A percentile compares a stretch with the other conserved stretches of the same genome.
phyloP scores from a whole-genome alignment of 1,140 invertebrate genomes.

The Agraylea sexmaculata region DNA sequence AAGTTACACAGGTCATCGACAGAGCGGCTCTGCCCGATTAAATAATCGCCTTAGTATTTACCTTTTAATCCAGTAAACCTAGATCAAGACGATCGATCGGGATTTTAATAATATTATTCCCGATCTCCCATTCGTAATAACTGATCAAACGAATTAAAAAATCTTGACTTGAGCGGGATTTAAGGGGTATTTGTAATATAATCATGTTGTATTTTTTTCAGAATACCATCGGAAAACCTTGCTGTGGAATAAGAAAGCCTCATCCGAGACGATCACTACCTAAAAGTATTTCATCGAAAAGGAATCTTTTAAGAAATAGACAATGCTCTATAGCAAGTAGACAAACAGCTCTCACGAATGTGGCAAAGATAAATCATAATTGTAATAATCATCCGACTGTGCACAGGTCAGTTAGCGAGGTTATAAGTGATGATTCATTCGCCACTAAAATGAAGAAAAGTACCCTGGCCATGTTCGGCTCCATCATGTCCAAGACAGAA shows the following conservation, averaged over 20 bases:
- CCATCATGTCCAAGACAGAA: constrained; percentile 11
- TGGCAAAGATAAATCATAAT: constrained; percentile 2
- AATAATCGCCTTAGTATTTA: no score
- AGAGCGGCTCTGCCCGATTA: no score
- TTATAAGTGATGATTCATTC: constrained; percentile 8
- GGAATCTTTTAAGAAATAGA: not conserved
- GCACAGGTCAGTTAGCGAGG: constrained; percentile 7
- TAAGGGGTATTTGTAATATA: constrained; percentile 2
- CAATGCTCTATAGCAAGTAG: not conserved
- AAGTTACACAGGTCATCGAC: no score
- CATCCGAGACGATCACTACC: not conserved
- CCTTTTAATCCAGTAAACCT: no score
- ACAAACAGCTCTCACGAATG: constrained; percentile 5
- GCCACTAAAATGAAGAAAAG: constrained; percentile 9
- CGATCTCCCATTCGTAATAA: not conserved
- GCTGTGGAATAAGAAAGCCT: constrained; percentile 8
- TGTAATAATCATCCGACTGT: constrained; percentile 11
- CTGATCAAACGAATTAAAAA: constrained; percentile 1
- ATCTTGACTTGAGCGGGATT: constrained; percentile 4
- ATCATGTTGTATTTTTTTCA: constrained; percentile 14
- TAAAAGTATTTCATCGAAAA: not conserved
- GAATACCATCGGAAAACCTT: constrained; percentile 17
- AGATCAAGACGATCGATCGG: not conserved
- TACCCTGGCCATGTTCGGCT: constrained; percentile 8
- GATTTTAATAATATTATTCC: constrained; percentile 1